A percentile compares a stretch with the other conserved stretches of the same genome.
Conservation (phyloP, 2,888 invertebrate genomes). For the Agrotis ipsilon region DNA sequence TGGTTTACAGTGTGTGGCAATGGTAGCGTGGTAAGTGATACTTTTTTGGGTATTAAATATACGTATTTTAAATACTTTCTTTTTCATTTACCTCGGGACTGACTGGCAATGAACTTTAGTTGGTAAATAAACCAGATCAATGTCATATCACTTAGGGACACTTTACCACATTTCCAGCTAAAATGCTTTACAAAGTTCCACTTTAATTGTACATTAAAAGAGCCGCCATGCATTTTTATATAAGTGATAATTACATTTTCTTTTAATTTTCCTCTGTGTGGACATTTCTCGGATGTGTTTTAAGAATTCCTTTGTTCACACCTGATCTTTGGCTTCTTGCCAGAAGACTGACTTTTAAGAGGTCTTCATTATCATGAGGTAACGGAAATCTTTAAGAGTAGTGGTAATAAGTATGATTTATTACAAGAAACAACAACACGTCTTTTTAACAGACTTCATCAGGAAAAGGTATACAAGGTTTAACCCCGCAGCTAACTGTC, state of each 20-base stretch:
- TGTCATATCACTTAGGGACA: conserved; percentile 12
- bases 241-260: conserved; percentile 37
- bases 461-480: too few species aligned
- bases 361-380: conserved; percentile 42
- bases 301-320: conserved; percentile 59
- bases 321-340: conserved; percentile 60
- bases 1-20: background rate
- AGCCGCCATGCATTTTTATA: conserved; percentile 9
- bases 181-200: conserved; percentile 8
- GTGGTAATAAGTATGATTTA: background rate
- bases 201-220: conserved; percentile 27
- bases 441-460: too few species aligned
- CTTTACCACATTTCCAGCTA: conserved; percentile 14
- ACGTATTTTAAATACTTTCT: background rate
- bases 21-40: background rate
- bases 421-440: too few species aligned
- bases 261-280: conserved; percentile 61
- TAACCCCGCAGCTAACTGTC: too few species aligned
- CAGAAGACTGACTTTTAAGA: conserved; percentile 41
- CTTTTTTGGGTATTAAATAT: conserved; percentile 5
- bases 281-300: conserved; percentile 51
- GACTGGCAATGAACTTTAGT: conserved; percentile 24
- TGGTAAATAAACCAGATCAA: conserved; percentile 27
- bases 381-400: conserved; percentile 12
- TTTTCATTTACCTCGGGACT: conserved; percentile 3